Conservation (phyloP, 1,140 invertebrate species). For the Bombus picipes region DNA sequence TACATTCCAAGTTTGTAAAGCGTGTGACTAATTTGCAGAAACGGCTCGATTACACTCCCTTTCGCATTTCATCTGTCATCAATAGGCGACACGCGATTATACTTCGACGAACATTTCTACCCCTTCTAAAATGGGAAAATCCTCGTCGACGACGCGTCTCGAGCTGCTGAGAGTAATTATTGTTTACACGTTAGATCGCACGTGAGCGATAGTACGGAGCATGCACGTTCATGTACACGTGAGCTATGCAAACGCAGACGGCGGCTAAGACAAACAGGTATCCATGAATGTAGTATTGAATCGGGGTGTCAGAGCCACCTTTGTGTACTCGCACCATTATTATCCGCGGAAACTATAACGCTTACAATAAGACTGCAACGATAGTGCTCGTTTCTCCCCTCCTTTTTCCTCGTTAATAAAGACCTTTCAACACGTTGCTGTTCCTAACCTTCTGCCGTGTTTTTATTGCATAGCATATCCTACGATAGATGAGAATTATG, state of each 20-base stretch:
- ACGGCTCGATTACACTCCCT: background rate
- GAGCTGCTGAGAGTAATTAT: constrained; percentile 24
- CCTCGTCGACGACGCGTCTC: background rate
- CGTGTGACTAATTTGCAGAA: background rate
- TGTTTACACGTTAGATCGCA: constrained; percentile 52
- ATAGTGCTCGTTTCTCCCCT: too few species aligned
- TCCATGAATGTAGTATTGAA: constrained; percentile 40
- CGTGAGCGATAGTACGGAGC: constrained; percentile 25
- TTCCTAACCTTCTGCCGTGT: background rate
- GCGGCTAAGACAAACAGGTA: constrained; percentile 32
- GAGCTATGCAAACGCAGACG: constrained; percentile 38
- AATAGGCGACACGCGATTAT: constrained; percentile 11
- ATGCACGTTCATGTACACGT: constrained; percentile 37
- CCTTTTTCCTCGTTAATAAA: background rate
- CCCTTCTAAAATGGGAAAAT: constrained; percentile 7
- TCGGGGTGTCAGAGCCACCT: constrained; percentile 26
- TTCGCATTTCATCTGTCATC: background rate
- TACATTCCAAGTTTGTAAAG: background rate
- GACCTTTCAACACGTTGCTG: background rate
- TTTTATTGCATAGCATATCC: background rate
- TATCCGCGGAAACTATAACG: background rate
- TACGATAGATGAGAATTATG: too few species aligned
- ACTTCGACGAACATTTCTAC: background rate
- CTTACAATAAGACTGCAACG: background rate
- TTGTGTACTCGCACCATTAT: constrained; percentile 20